Conservation (phyloP, 2,113 vertebrate species). For the Camarhynchus parvulus region DNA sequence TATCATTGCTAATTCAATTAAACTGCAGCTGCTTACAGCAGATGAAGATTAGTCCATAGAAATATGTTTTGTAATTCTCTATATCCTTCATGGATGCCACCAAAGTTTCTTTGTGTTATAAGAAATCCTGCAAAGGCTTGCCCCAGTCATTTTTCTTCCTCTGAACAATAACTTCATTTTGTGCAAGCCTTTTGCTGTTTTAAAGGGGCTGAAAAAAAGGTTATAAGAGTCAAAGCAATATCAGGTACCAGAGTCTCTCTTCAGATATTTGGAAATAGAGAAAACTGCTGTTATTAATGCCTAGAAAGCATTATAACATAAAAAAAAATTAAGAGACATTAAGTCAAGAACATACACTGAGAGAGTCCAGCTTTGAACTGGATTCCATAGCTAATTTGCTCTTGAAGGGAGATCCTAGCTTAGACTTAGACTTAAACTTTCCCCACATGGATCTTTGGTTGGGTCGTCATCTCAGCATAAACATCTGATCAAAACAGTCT, state of each 20-base stretch:
- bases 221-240: neutral
- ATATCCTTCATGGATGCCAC: neutral
- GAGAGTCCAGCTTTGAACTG: neutral
- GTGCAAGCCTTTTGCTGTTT: neutral
- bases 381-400: neutral
- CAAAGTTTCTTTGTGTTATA: neutral
- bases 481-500: neutral
- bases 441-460: neutral
- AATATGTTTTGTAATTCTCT: neutral
- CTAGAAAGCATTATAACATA: neutral
- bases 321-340: neutral
- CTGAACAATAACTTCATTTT: neutral
- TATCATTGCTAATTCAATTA: neutral
- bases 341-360: neutral
- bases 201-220: neutral
- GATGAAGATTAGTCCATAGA: neutral
- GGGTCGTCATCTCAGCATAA: neutral
- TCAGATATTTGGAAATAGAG: neutral
- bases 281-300: neutral
- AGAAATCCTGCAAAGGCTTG: neutral
- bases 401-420: neutral
- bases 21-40: neutral
- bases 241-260: neutral
- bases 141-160: neutral
- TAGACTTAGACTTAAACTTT: neutral